These are phyloP conservation scores for Lutjanus campechanus DNA, from an alignment of 2,797 vertebrate genomes.

Conservation along the genomic window DNA sequence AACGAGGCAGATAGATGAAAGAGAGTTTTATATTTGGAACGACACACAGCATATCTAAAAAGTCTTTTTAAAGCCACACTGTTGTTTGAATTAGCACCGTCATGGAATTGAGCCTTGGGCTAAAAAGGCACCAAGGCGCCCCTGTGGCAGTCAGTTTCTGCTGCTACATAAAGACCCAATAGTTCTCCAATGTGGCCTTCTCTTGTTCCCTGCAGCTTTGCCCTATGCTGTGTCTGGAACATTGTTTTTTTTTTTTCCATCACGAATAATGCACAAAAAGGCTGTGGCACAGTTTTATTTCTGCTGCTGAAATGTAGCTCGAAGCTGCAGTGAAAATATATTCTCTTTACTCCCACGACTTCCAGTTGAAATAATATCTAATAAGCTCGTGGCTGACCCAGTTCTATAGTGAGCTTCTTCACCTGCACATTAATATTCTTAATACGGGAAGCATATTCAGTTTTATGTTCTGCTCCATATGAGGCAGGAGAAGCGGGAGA, in stretches of 20 bases:
- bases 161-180: not conserved
- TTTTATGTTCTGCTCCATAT: not conserved
- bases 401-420: not conserved
- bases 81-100: not conserved
- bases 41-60: not conserved
- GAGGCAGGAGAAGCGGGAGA: not conserved
- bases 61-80: not conserved
- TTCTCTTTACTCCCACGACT: conserved; percentile 5
- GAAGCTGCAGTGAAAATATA: conserved; percentile 8
- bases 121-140: not conserved
- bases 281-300: not conserved
- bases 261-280: conserved; percentile 50
- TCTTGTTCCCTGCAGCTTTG: conserved; percentile 44
- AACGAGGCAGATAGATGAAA: not conserved
- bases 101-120: conserved; percentile 20
- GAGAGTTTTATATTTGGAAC: not conserved
- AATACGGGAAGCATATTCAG: not conserved
- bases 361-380: not conserved
- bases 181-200: not conserved
- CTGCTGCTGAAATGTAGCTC: not conserved
- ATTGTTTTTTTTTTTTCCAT: conserved; percentile 18
- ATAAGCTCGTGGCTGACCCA: conserved; percentile 36
- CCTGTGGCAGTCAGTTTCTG: conserved; percentile 2
- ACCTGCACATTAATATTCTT: conserved; percentile 1
- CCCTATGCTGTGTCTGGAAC: conserved; percentile 33